Evolutionary conservation across 1,140 invertebrate genomes (phyloP).

Genomic region (Yoshiicerus persimilis): DNA sequence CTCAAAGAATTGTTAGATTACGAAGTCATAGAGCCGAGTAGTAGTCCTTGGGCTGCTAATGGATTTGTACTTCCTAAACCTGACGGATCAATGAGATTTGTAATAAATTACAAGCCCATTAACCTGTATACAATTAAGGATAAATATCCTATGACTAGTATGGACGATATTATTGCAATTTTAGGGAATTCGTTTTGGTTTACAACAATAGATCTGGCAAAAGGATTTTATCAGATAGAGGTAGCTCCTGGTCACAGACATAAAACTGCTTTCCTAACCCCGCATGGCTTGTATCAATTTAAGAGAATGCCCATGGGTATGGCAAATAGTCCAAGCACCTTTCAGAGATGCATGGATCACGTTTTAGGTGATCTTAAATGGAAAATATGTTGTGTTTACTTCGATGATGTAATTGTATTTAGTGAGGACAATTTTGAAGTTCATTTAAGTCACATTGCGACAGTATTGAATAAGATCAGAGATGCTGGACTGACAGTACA

Average conservation of each 20-base stretch:
- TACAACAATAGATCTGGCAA: neutral
- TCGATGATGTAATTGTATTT: constrained; percentile 56
- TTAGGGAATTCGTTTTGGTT: neutral
- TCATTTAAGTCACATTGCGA: constrained; percentile 50
- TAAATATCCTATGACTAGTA: neutral
- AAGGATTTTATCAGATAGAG: neutral
- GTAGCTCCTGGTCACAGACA: constrained; percentile 49
- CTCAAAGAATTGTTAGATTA: neutral
- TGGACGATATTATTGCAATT: neutral
- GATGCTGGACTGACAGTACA: constrained; percentile 55
- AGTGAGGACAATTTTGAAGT: constrained; percentile 51
- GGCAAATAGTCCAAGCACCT: constrained; percentile 50
- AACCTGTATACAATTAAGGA: neutral
- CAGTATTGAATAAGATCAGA: constrained; percentile 53
- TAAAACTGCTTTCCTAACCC: constrained; percentile 58
- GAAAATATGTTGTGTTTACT: constrained; percentile 52
- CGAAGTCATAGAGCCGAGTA: neutral
- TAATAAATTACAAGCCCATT: neutral
- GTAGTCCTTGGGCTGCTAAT: neutral
- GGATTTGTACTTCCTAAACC: neutral
- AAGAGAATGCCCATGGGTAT: constrained; percentile 49
- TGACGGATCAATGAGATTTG: neutral
- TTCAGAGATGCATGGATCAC: constrained; percentile 52
- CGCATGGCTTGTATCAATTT: constrained; percentile 52
- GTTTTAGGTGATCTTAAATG: constrained; percentile 52